These are phyloP conservation scores for Ooceraea biroi DNA, from an alignment of 1,140 invertebrate species.

Conservation along the genomic window DNA sequence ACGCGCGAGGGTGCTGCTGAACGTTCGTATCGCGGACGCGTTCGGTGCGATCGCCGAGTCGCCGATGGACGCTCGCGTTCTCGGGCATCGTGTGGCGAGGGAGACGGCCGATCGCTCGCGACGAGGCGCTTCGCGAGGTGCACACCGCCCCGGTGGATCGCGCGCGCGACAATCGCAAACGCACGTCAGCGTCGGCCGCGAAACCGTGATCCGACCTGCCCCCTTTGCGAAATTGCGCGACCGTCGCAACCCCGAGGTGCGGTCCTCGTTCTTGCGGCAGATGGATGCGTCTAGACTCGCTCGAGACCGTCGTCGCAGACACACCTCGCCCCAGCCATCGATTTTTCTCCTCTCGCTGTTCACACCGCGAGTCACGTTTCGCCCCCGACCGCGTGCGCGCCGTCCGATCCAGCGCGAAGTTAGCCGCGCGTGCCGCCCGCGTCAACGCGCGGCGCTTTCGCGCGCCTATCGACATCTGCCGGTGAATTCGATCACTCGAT, in stretches of 20 bases:
- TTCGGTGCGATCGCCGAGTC: constrained; percentile 15
- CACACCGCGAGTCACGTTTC: background rate
- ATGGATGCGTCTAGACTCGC: background rate
- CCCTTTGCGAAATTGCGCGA: background rate
- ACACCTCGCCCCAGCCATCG: constrained; percentile 51
- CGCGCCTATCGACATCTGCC: background rate
- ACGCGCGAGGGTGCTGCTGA: constrained; percentile 29
- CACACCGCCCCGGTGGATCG: background rate
- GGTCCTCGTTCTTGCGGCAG: background rate
- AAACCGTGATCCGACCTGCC: background rate
- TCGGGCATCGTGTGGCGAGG: constrained; percentile 58
- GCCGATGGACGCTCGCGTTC: background rate
- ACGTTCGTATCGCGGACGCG: constrained; percentile 21
- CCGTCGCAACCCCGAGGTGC: background rate
- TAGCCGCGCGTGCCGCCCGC: background rate
- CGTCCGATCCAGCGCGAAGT: background rate
- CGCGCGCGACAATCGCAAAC: constrained; percentile 9
- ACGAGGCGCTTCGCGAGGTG: too few species aligned
- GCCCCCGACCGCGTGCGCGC: background rate
- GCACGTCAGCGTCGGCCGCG: too few species aligned
- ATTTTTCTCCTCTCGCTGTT: background rate
- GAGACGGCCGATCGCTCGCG: background rate
- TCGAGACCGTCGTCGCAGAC: constrained; percentile 13
- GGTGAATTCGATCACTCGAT: background rate
- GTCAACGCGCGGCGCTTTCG: background rate